Evolutionary conservation across 2,888 invertebrate genomes (phyloP).

Genomic region (Formica aserva): DNA sequence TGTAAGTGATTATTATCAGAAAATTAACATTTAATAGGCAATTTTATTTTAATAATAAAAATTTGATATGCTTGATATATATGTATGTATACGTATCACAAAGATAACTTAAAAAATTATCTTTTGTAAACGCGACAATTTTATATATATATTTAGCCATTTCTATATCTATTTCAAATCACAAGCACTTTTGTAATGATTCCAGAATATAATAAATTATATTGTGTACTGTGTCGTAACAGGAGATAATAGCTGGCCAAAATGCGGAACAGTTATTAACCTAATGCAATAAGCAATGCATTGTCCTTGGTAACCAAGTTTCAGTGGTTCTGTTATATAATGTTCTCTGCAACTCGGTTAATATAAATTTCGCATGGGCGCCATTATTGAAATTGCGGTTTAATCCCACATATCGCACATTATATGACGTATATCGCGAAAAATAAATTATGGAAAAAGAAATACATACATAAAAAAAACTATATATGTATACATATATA

Average conservation of each 20-base stretch:
- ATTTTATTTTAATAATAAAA: slow-evolving; percentile 2
- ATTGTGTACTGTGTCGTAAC: not conserved
- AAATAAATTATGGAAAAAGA: slow-evolving; percentile 36
- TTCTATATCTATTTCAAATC: not conserved
- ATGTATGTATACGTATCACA: not conserved
- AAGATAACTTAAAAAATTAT: not conserved
- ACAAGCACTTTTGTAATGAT: not conserved
- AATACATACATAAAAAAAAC: not conserved
- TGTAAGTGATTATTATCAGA: not conserved
- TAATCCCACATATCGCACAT: slow-evolving; percentile 18
- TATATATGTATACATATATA: not conserved
- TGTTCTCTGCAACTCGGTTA: slow-evolving; percentile 28
- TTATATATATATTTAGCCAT: not conserved
- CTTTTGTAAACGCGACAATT: not conserved
- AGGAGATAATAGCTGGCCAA: slow-evolving; percentile 38
- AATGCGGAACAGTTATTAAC: slow-evolving; percentile 40
- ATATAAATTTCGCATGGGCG: slow-evolving; percentile 38
- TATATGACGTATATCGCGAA: slow-evolving; percentile 11
- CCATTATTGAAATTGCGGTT: slow-evolving; percentile 53
- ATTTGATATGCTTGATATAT: not conserved
- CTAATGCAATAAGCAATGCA: slow-evolving; percentile 47
- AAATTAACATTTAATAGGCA: not conserved
- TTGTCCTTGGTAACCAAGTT: slow-evolving; percentile 53
- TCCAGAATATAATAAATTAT: slow-evolving; percentile 2
- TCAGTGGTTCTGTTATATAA: slow-evolving; percentile 33